phyloP scores from a whole-genome alignment of 2,113 vertebrate genomes.

The Elanus axillaris region DNA sequence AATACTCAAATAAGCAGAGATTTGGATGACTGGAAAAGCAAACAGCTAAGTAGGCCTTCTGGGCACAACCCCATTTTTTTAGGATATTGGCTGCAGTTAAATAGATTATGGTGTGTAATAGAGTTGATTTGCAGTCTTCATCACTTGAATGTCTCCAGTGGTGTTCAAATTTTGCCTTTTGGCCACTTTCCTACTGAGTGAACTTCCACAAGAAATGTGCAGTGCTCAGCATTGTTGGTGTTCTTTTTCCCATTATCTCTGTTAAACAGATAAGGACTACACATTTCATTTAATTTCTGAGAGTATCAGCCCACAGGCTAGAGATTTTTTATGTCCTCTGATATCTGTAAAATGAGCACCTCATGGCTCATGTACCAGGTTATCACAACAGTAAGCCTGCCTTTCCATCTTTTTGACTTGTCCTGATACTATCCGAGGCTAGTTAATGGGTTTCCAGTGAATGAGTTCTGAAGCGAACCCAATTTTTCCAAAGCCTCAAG shows the following conservation, averaged over 20 bases:
- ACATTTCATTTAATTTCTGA: slow-evolving; percentile 6
- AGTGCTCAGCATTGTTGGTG: not conserved
- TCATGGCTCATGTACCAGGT: not conserved
- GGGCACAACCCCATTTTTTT: not conserved
- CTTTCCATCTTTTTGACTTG: not conserved
- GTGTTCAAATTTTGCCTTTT: not conserved
- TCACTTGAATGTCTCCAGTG: not conserved
- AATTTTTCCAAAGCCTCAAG: slow-evolving; percentile 13
- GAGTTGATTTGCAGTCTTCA: not conserved
- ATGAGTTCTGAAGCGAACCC: not conserved
- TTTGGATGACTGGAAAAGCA: not conserved
- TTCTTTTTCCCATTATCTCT: not conserved
- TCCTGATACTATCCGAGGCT: not conserved
- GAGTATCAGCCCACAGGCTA: not conserved
- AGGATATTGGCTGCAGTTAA: not conserved
- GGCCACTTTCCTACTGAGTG: not conserved
- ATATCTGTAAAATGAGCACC: slow-evolving; percentile 22
- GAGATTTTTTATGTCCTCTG: not conserved
- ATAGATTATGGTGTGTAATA: not conserved
- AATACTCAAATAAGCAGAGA: not conserved
- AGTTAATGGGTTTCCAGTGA: slow-evolving; percentile 24
- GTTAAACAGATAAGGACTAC: not conserved
- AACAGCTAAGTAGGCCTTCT: not conserved
- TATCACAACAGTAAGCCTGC: slow-evolving; percentile 9
- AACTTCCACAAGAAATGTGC: not conserved